A percentile compares a stretch with the other conserved stretches of the same genome.
Evolutionary conservation across 2,888 invertebrate genomes (phyloP).

Genomic region (Xestia c-nigrum): DNA sequence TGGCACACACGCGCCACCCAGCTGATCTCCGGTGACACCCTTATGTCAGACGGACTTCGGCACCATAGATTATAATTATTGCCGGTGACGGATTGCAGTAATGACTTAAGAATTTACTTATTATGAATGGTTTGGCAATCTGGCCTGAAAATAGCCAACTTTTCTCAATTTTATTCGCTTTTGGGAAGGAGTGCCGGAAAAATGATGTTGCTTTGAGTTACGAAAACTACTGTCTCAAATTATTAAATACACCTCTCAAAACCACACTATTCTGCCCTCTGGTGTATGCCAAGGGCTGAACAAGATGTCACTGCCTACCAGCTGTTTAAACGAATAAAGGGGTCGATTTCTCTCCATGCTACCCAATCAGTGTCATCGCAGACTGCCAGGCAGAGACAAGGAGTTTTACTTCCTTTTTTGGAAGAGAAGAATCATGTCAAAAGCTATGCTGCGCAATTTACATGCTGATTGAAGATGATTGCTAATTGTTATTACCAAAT

Average conservation of each 20-base stretch:
- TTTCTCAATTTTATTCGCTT: background rate
- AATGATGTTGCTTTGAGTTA: background rate
- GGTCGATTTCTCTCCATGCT: constrained; percentile 12
- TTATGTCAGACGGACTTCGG: background rate
- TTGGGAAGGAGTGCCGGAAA: background rate
- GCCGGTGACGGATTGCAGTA: background rate
- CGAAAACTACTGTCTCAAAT: too few relatives aligned
- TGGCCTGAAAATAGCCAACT: background rate
- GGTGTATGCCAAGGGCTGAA: background rate
- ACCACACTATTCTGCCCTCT: background rate
- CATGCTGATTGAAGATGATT: background rate
- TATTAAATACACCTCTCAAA: background rate
- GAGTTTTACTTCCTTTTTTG: constrained; percentile 22
- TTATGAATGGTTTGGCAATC: background rate
- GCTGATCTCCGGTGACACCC: constrained; percentile 19
- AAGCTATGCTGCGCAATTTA: background rate
- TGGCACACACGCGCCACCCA: constrained; percentile 33
- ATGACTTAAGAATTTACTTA: background rate
- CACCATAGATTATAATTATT: background rate
- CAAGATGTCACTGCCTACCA: background rate
- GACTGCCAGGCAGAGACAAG: constrained; percentile 10
- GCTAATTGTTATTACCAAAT: constrained; percentile 1
- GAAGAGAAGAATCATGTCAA: constrained; percentile 22
- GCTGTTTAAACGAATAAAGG: constrained; percentile 11
- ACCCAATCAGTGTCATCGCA: constrained; percentile 7